Percentiles rank a stretch among this genome's conserved stretches.
Evolutionary conservation across 2,113 vertebrate genomes (phyloP).

Genomic region (Felis chaus): DNA sequence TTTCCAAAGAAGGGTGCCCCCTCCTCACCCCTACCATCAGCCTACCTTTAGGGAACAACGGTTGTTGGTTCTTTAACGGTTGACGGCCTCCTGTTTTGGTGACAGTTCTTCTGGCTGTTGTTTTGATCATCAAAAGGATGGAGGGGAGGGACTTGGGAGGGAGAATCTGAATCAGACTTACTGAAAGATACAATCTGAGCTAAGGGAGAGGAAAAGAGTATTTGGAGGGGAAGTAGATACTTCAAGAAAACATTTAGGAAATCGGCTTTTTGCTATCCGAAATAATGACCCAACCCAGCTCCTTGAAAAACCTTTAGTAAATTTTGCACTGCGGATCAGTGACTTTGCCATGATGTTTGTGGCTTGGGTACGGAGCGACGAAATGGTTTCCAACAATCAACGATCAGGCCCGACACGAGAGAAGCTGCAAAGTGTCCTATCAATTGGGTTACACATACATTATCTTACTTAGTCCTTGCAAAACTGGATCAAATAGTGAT

Average conservation of each 20-base stretch:
- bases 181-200: background rate
- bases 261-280: background rate
- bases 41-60: too few relatives aligned
- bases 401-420: rapidly evolving
- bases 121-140: background rate
- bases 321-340: background rate
- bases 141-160: background rate
- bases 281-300: background rate
- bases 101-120: background rate
- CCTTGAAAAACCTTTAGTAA: background rate
- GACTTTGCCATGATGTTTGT: too few relatives aligned
- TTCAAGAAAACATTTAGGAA: background rate
- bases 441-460: too few relatives aligned
- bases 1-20: too few relatives aligned
- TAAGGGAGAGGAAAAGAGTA: background rate
- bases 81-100: background rate
- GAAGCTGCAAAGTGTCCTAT: too few relatives aligned
- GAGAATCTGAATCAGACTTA: too few relatives aligned
- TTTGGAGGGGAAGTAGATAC: background rate
- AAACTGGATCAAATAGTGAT: background rate
- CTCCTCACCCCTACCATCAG: background rate
- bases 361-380: background rate
- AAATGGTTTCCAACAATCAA: background rate
- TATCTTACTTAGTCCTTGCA: background rate
- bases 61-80: too few relatives aligned